phyloP scores from a whole-genome alignment of 2,888 invertebrate genomes.

The Toxonevra muliebris region DNA sequence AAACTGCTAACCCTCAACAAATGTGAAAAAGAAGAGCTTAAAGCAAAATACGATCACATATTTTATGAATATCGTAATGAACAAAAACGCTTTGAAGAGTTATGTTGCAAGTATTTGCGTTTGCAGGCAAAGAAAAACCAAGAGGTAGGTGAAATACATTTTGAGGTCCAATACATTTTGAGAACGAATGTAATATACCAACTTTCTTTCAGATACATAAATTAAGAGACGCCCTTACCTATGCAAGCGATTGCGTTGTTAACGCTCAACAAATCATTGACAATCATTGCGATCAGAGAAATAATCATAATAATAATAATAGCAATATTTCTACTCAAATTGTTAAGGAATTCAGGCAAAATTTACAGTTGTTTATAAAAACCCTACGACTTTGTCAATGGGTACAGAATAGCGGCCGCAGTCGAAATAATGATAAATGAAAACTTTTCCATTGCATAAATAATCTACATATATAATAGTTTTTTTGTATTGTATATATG shows the following conservation, averaged over 20 bases:
- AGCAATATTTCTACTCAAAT: conserved; percentile 29
- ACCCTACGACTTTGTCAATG: conserved; percentile 45
- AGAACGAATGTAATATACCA: conserved; percentile 3
- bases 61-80: conserved; percentile 50
- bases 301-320: conserved; percentile 6
- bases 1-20: conserved; percentile 46
- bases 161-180: neutral
- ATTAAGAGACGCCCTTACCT: conserved; percentile 49
- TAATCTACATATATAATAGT: no score
- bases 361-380: conserved; percentile 51
- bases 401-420: conserved; percentile 22
- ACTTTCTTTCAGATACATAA: conserved; percentile 40
- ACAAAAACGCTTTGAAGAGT: conserved; percentile 49
- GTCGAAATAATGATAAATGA: no score
- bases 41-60: conserved; percentile 52
- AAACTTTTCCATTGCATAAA: no score
- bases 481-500: no score
- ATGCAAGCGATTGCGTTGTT: conserved; percentile 52
- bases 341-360: conserved; percentile 44
- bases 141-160: conserved; percentile 39
- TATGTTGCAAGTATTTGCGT: conserved; percentile 52
- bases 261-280: conserved; percentile 46
- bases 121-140: conserved; percentile 54
- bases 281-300: neutral
- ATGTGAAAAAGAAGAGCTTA: conserved; percentile 52